A percentile compares a stretch with the other conserved stretches of the same genome.
These are phyloP conservation scores for Brotula barbata DNA, from an alignment of 2,797 vertebrate species.

Conservation along the genomic window DNA sequence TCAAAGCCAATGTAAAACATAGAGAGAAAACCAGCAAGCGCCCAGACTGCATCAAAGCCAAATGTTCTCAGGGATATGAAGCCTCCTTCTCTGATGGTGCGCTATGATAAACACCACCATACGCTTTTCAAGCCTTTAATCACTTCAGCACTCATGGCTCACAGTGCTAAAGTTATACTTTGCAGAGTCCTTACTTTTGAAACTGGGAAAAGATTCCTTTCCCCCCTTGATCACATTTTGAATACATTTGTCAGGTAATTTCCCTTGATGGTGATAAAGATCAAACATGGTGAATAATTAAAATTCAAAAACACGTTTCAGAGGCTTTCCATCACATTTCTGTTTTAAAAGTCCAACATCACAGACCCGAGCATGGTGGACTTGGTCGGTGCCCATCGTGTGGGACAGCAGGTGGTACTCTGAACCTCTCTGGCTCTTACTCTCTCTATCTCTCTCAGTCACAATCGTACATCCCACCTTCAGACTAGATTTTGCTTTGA, in stretches of 20 bases:
- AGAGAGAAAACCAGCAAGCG: constrained; percentile 22
- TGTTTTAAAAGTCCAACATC: constrained; percentile 56
- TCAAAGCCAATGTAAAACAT: constrained; percentile 43
- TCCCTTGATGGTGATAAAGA: constrained; percentile 40
- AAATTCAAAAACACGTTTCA: constrained; percentile 49
- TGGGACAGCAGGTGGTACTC: constrained; percentile 52
- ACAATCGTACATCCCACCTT: constrained; percentile 46
- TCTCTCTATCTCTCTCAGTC: constrained; percentile 25
- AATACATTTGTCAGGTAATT: constrained; percentile 44
- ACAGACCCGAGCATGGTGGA: constrained; percentile 21
- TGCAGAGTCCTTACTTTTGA: constrained; percentile 22
- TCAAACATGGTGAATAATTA: constrained; percentile 56
- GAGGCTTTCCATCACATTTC: constrained; percentile 53
- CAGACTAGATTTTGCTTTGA: constrained; percentile 59
- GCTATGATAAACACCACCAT: constrained; percentile 32
- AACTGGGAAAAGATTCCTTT: constrained; percentile 35
- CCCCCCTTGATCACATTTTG: constrained; percentile 37
- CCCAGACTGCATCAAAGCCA: constrained; percentile 36
- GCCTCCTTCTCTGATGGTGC: constrained; percentile 9
- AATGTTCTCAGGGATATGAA: constrained; percentile 14
- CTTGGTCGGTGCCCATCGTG: constrained; percentile 24
- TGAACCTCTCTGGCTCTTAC: too few relatives aligned
- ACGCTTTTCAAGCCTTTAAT: constrained; percentile 40
- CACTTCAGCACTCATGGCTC: neutral
- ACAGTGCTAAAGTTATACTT: constrained; percentile 34